These are phyloP conservation scores for Carterocephalus palaemon DNA, from an alignment of 2,888 invertebrate species.

Conservation along the genomic window DNA sequence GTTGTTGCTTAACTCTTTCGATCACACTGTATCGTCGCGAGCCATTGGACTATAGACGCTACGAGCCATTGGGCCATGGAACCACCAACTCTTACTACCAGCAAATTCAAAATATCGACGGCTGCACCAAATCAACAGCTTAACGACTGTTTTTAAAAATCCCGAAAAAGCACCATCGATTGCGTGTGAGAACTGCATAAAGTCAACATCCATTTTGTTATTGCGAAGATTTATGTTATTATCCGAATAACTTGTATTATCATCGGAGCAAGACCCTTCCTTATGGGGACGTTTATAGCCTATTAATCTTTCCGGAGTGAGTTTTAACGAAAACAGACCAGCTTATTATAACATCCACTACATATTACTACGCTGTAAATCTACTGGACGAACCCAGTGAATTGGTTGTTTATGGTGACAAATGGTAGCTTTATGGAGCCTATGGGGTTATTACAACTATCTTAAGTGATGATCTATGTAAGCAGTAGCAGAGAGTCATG, in stretches of 20 bases:
- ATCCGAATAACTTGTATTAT: conserved; percentile 16
- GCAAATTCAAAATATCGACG: neutral
- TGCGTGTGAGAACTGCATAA: conserved; percentile 10
- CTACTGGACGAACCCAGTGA: neutral
- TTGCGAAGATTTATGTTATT: conserved; percentile 21
- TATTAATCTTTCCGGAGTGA: conserved; percentile 14
- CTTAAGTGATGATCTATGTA: conserved; percentile 8
- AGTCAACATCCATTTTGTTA: conserved; percentile 15
- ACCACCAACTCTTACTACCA: too few relatives aligned
- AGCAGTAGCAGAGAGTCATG: neutral
- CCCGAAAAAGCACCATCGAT: neutral
- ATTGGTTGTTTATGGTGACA: conserved; percentile 14
- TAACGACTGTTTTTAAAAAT: conserved; percentile 1
- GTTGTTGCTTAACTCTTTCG: too few relatives aligned
- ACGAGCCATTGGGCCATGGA: too few relatives aligned
- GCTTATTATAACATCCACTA: conserved; percentile 11
- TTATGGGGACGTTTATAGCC: conserved; percentile 20
- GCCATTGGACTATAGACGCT: too few relatives aligned
- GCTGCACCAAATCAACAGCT: neutral
- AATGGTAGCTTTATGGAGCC: conserved; percentile 13
- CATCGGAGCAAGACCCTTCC: conserved; percentile 16
- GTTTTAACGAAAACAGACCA: conserved; percentile 14
- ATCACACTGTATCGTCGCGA: too few relatives aligned
- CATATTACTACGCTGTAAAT: conserved; percentile 8
- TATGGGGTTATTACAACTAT: conserved; percentile 7